Evolutionary conservation across 2,113 vertebrate species (phyloP).

Genomic region (Malaclemys terrapin): DNA sequence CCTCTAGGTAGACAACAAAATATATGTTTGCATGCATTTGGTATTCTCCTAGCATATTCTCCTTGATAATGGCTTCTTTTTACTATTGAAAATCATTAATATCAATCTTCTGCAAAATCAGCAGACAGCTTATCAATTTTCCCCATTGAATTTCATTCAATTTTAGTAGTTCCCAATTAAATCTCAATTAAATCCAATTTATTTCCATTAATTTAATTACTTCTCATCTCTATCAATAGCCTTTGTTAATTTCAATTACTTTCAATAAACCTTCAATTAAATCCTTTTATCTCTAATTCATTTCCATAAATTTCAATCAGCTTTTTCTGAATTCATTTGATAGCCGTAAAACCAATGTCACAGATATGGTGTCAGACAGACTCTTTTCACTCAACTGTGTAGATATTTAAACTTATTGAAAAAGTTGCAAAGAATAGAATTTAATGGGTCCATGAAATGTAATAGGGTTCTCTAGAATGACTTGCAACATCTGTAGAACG

Average conservation of each 20-base stretch:
- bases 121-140: slow-evolving; percentile 35
- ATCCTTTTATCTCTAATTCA: slow-evolving; percentile 53
- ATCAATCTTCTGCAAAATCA: slow-evolving; percentile 35
- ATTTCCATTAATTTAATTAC: slow-evolving; percentile 65
- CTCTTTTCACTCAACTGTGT: background rate
- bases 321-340: slow-evolving; percentile 22
- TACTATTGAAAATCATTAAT: slow-evolving; percentile 24
- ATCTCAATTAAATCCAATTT: slow-evolving; percentile 48
- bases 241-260: slow-evolving; percentile 71
- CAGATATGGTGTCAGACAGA: background rate
- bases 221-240: slow-evolving; percentile 44
- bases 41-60: background rate
- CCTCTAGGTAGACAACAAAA: background rate
- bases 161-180: slow-evolving; percentile 50
- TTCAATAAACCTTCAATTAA: slow-evolving; percentile 69
- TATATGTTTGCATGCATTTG: background rate
- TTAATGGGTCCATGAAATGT: background rate
- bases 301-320: slow-evolving; percentile 52
- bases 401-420: background rate
- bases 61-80: slow-evolving; percentile 8
- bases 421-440: background rate
- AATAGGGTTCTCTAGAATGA: background rate
- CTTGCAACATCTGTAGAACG: background rate
- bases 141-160: slow-evolving; percentile 20
- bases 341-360: slow-evolving; percentile 16